Evolutionary conservation across 2,888 invertebrate genomes (phyloP), one percentile per base, ranked within the genome.

Genomic region (Perdita meconis): DNA sequence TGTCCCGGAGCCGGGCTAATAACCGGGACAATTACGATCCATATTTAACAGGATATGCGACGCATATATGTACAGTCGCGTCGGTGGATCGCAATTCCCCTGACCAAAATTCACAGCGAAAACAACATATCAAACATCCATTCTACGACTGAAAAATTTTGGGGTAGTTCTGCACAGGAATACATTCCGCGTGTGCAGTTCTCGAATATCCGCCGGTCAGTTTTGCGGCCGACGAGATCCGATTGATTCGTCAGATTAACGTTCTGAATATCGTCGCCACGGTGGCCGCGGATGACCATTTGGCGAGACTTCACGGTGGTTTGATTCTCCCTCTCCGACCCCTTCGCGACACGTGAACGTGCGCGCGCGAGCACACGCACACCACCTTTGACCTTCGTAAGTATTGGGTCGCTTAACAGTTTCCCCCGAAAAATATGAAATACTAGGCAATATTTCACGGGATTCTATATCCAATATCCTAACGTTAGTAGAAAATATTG

Each of bases 221-320:
- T 80, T 82, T 80, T 64, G 80, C 59, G 68, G 65, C 71, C 66
- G 42, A 51, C 47, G 80, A 75, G 71, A 64, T 71, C 78, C 80
- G 86, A 89, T 89, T 87, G 89, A 89, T 88, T 86, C 85, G 82
- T 82, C 72, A 87, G 89, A 89, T 89, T 88, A 86, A 86, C 85
- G 86, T 85, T 86, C 77, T 76, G 88, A 85, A 86, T 87, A 89
- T 77, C 77, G 77, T 84, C 84, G 81, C 79, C 81, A 63, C 71
- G 75, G 79, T 78, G 63, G 61, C 80, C 77, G 65, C 81, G 74
- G 64, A 77, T 72, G 72, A 76, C 72, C 72, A 69, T 81, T 84
- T 80, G 75, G 74, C 70, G 77, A 76, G 56, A 66, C 65, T 68
- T 78, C 77, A 63, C 70, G 70, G 73, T 71, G 79, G 81, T 78